Conservation (phyloP, 37 sponge, comb jelly and placozoan species). For the Beroe forskalii region DNA sequence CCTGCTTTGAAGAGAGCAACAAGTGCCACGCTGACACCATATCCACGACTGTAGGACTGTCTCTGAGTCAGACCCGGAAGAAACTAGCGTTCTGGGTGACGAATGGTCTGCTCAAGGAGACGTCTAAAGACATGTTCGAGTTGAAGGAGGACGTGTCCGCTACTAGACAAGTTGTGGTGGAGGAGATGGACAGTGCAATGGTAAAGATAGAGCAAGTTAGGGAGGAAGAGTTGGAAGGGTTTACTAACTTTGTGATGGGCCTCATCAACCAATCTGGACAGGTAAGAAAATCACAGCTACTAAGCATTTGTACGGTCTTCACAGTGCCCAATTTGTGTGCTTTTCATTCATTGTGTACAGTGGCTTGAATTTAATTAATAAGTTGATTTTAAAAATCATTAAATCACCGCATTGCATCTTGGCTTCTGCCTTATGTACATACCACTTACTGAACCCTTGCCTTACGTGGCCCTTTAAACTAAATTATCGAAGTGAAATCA, state of each 20-base stretch:
- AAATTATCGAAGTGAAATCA: too few relatives aligned
- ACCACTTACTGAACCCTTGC: too few relatives aligned
- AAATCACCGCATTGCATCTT: too few relatives aligned
- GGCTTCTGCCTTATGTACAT: too few relatives aligned
- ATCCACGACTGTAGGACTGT: slow-evolving; percentile 57
- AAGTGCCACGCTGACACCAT: slow-evolving; percentile 58
- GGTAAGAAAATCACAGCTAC: slow-evolving; percentile 18
- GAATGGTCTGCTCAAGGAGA: slow-evolving; percentile 82
- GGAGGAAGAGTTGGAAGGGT: slow-evolving; percentile 61
- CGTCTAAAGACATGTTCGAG: slow-evolving; percentile 69
- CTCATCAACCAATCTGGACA: slow-evolving; percentile 64
- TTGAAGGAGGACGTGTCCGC: slow-evolving; percentile 63
- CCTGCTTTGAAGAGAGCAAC: slow-evolving; percentile 74
- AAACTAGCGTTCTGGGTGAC: slow-evolving; percentile 81
- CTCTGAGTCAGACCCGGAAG: slow-evolving; percentile 69
- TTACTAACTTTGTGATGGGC: slow-evolving; percentile 60
- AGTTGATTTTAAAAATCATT: too few relatives aligned
- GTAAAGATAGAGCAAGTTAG: slow-evolving; percentile 52
- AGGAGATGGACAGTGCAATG: slow-evolving; percentile 65
- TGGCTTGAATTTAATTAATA: neutral
- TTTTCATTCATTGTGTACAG: too few relatives aligned
- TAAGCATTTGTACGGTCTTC: neutral
- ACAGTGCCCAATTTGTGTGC: neutral
- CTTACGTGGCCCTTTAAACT: too few relatives aligned
- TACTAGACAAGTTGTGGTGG: neutral